These are phyloP conservation scores for Temnothorax nylanderi DNA, from an alignment of 1,140 invertebrate species.

Conservation along the genomic window DNA sequence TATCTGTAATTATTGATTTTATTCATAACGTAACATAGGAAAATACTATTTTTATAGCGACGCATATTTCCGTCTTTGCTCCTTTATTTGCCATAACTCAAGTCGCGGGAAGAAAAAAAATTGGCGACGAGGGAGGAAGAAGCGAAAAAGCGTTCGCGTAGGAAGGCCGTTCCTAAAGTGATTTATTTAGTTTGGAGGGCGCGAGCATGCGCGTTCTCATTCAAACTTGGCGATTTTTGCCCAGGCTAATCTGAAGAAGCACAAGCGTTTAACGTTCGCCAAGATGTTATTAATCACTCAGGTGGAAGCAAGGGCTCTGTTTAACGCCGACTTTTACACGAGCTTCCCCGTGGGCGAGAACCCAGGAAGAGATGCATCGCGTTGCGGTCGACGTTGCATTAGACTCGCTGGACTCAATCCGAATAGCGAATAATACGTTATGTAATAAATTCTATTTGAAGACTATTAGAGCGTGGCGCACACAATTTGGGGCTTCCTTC, in stretches of 20 bases:
- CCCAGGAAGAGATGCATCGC: conserved; percentile 33
- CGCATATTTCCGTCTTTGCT: conserved; percentile 43
- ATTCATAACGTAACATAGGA: background rate
- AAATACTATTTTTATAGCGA: conserved; percentile 8
- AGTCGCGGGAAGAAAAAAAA: conserved; percentile 46
- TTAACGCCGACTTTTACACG: conserved; percentile 70
- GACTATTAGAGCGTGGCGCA: conserved; percentile 32
- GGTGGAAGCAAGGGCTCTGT: conserved; percentile 60
- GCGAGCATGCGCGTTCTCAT: conserved; percentile 61
- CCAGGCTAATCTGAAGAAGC: conserved; percentile 74
- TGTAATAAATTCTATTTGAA: conserved; percentile 47
- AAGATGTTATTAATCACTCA: conserved; percentile 76
- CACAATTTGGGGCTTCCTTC: conserved; percentile 12
- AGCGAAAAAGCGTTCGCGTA: conserved; percentile 59
- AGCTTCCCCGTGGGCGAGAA: conserved; percentile 65
- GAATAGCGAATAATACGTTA: conserved; percentile 34
- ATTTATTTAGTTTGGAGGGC: conserved; percentile 71
- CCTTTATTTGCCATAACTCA: conserved; percentile 73
- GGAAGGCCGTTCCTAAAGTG: conserved; percentile 70
- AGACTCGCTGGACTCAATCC: conserved; percentile 19
- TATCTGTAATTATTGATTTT: conserved; percentile 14
- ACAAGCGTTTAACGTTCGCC: conserved; percentile 71
- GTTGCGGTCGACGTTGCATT: conserved; percentile 17
- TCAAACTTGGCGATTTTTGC: conserved; percentile 73
- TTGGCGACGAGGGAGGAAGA: conserved; percentile 23